Evolutionary conservation across 2,113 vertebrate species (phyloP).

Genomic region (Eulemur rufifrons): DNA sequence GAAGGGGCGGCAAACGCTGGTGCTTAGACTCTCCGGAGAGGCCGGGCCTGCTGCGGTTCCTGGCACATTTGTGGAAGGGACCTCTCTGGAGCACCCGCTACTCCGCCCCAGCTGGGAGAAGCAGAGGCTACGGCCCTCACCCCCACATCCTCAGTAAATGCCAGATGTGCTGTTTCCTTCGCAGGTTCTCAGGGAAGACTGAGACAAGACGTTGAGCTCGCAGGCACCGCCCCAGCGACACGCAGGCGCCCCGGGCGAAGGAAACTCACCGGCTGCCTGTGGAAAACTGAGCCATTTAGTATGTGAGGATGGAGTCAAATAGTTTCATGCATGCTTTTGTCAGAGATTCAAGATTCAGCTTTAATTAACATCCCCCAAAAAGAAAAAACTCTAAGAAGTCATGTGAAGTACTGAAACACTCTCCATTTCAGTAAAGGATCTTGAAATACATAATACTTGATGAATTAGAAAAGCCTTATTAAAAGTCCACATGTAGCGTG

Average conservation of each 20-base stretch:
- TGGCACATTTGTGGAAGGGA: too few relatives aligned
- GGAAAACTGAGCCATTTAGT: not conserved
- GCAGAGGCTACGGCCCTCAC: too few relatives aligned
- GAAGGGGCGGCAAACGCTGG: too few relatives aligned
- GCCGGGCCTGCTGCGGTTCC: too few relatives aligned
- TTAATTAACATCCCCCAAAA: not conserved
- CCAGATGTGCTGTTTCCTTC: not conserved
- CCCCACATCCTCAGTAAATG: too few relatives aligned
- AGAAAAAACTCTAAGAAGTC: not conserved
- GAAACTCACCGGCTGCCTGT: not conserved
- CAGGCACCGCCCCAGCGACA: fast-evolving
- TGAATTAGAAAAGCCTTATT: not conserved
- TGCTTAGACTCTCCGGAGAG: too few relatives aligned
- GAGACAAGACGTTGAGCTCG: not conserved
- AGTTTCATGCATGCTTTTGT: not conserved
- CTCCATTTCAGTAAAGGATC: not conserved
- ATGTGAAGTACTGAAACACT: not conserved
- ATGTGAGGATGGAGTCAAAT: conserved; percentile 3
- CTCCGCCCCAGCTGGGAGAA: not conserved
- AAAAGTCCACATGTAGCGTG: not conserved
- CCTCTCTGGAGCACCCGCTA: too few relatives aligned
- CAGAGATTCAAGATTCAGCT: not conserved
- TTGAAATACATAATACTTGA: not conserved
- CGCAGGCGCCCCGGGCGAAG: fast-evolving
- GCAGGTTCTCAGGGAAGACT: not conserved